These are phyloP conservation scores for Neopipo cinnamomea DNA, from an alignment of 2,113 vertebrate species.

Conservation along the genomic window DNA sequence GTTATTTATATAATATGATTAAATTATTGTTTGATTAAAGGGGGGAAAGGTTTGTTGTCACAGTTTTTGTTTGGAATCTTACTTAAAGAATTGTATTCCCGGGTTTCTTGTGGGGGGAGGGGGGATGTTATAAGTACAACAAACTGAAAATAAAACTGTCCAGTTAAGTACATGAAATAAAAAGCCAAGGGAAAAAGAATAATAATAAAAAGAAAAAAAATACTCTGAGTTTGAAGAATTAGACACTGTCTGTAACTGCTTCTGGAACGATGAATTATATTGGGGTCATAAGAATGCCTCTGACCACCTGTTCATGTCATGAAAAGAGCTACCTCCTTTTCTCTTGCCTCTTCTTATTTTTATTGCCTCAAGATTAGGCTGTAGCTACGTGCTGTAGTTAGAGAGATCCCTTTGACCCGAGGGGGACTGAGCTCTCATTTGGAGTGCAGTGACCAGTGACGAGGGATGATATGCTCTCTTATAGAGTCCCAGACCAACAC, in stretches of 20 bases:
- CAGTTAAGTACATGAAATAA: not conserved
- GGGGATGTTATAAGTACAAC: not conserved
- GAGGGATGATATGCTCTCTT: not conserved
- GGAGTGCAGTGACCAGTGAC: not conserved
- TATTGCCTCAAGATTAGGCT: not conserved
- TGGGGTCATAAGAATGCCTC: not conserved
- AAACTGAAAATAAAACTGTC: not conserved
- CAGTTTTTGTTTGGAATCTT: not conserved
- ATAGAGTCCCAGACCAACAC: not conserved
- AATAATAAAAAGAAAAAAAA: not conserved
- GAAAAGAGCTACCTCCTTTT: not conserved
- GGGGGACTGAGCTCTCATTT: rapidly evolving
- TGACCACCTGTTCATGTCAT: not conserved
- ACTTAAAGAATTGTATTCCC: not conserved
- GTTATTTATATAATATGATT: not conserved
- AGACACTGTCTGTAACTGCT: not conserved
- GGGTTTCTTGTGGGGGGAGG: not conserved
- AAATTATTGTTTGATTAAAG: not conserved
- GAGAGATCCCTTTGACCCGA: rapidly evolving
- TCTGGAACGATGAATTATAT: constrained; percentile 16
- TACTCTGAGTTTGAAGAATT: constrained; percentile 4
- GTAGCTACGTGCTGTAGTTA: not conserved
- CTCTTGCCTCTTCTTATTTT: not conserved
- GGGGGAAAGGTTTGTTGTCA: not conserved
- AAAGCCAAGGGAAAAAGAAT: not conserved